Evolutionary conservation across 2,113 vertebrate species (phyloP), one percentile per base, ranked within the genome.

Genomic region (Poeciliopsis occidentalis): DNA sequence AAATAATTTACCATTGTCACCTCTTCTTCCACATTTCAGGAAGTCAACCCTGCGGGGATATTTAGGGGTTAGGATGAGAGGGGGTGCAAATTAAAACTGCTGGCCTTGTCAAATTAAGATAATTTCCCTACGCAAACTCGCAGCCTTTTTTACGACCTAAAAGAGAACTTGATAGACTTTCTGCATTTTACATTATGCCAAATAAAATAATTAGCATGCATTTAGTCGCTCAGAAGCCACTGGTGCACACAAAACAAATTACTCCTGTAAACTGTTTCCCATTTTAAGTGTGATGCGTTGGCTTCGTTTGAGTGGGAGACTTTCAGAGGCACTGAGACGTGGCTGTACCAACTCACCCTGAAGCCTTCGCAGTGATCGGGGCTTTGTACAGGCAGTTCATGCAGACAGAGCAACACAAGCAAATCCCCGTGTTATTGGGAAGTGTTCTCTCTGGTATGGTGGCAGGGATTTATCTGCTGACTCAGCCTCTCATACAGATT

Each of bases 401-500:
- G 80, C 67, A 66, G 84, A 75, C 69, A 17, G 30, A 65, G 69
- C 64, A 73, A 70, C 78, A 39, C 29, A 66, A 84, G 82, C 71
- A 62, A 34, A 79, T 82, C 83, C 75, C 47, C 27, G 74, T 71
- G 77, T 71, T 86, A 71, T 77, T 85, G 83, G 77, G 44, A 66
- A 72, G 64, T 69, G 75, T 74, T 19, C 83, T 80, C 63, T 76
- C 15, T 24, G 80, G 71, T 10, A 67, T 37, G 61, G 75, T n/a
- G 2, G 74, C 66, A 32, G 66, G 78, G 81, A 73, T 78, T 85
- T 76, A 60, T 65, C 79, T 24, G 75, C 86, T 89, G 86, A 88
- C 79, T 89, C 85, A 87, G 88, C 63, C 88, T 86, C 81, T 88
- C 44, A 75, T 24, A 60, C 51, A 73, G 84, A 88, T 91, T 89